A percentile compares a stretch with the other conserved stretches of the same genome.
Conservation (phyloP, 2,888 invertebrate genomes). For the Parascotia fuliginaria region DNA sequence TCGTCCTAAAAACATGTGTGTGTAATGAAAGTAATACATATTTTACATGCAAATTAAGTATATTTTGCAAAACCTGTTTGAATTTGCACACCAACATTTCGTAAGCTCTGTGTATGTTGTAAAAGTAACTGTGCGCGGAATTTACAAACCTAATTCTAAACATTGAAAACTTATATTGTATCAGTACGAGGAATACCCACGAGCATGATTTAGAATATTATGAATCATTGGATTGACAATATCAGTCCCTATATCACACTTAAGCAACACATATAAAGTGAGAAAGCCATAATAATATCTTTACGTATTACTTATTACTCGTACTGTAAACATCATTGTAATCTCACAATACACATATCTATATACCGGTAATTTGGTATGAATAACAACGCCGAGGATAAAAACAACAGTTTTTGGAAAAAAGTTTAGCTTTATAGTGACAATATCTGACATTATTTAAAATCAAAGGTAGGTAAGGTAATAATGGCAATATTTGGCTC, state of each 20-base stretch:
- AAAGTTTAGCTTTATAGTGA: too few relatives aligned
- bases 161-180: not conserved
- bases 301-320: not conserved
- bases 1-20: not conserved
- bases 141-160: not conserved
- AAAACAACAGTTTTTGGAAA: too few relatives aligned
- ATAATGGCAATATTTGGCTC: too few relatives aligned
- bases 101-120: not conserved
- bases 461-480: too few relatives aligned
- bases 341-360: not conserved
- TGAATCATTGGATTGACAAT: not conserved
- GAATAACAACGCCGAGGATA: too few relatives aligned
- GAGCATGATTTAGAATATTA: not conserved
- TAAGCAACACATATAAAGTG: not conserved
- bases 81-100: not conserved
- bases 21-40: slow-evolving; percentile 2
- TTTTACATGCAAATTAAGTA: slow-evolving; percentile 2
- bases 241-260: too few relatives aligned
- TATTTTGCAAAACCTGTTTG: not conserved
- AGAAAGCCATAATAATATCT: not conserved
- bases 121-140: not conserved
- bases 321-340: not conserved
- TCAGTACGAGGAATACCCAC: not conserved
- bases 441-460: too few relatives aligned
- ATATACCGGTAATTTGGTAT: too few relatives aligned